Evolutionary conservation across 92 coral and sea anemone genomes (phyloP), one percentile per base, ranked within the genome.

Genomic region (Paramuricea clavata): DNA sequence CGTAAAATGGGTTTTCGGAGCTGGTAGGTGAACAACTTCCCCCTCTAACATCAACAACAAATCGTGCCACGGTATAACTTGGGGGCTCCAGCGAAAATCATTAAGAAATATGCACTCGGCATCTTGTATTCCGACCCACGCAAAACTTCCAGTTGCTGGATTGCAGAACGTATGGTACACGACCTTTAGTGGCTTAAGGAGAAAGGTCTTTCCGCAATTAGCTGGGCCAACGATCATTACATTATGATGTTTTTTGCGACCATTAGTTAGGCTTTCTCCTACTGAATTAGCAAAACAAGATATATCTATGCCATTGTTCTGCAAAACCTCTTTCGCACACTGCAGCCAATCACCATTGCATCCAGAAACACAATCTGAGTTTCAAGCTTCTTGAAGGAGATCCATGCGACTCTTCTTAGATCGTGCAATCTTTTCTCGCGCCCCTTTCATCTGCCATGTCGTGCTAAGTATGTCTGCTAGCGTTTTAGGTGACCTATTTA

Each of bases 1-100:
- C 28, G 82, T 36, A 59, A 30, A 91, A 61, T 87, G 93, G 26
- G 91, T 87, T 42, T 90, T 91, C n/a, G 91, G 94, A 30, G 87
- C 89, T 13, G 91, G 91, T 42, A 91, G 73, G 52, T 91, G 89
- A 12, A 88, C 90, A 36, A 81, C 21, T 43, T 89, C 64, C 17
- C 92, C 92, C 70, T 89, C 92, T 4, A 89, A 52, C 88, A 89
- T 77, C 27, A 89, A 35, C 62, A 89, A 70, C 3, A 89, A 64
- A 59, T 89, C 89, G 76, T 82, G 83, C 91, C 91, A 88, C 17
- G 87, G 91, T 32, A 88, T 88, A 11, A 82, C 16, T 34, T 71
- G 76, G 0, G 69, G 17, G 36, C 49, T 23, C 91, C 91, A 88
- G 0, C 88, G 43, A 73, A 88, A 88, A 36, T 88, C 91, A 82